Evolutionary conservation across 2,888 invertebrate species (phyloP).

Genomic region (Drosophila mayaguana): DNA sequence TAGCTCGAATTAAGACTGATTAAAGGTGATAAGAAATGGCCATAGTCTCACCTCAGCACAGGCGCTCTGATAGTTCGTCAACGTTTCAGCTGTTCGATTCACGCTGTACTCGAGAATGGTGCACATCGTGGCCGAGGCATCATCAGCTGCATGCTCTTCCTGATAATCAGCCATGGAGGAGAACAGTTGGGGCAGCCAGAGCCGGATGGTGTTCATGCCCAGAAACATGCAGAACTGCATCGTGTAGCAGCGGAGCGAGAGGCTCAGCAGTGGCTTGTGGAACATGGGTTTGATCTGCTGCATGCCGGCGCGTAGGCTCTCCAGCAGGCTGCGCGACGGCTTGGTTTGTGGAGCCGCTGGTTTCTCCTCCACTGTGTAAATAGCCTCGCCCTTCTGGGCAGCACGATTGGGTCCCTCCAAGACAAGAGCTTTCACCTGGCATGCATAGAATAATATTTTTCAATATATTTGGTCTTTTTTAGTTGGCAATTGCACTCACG

Average conservation of each 20-base stretch:
- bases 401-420: conserved; percentile 78
- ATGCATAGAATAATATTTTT: neutral
- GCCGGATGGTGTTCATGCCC: conserved; percentile 91
- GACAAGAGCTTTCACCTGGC: conserved; percentile 56
- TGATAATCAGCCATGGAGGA: conserved; percentile 88
- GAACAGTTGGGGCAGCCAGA: conserved; percentile 95
- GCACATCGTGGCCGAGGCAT: conserved; percentile 76
- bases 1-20: neutral
- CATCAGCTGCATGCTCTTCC: conserved; percentile 58
- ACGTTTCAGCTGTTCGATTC: conserved; percentile 76
- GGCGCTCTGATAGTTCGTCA: conserved; percentile 55
- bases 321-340: conserved; percentile 52
- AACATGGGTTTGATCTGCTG: conserved; percentile 89
- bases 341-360: conserved; percentile 1
- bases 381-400: conserved; percentile 53
- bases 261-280: conserved; percentile 87
- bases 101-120: conserved; percentile 82
- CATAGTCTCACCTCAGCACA: conserved; percentile 81
- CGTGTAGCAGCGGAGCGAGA: conserved; percentile 88
- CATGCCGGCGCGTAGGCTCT: conserved; percentile 86
- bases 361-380: conserved; percentile 74
- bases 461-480: neutral
- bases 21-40: neutral
- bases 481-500: conserved; percentile 85
- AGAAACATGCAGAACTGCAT: conserved; percentile 89